phyloP scores from a whole-genome alignment of 2,113 vertebrate species.

The Dolichallabes microphthalmus region DNA sequence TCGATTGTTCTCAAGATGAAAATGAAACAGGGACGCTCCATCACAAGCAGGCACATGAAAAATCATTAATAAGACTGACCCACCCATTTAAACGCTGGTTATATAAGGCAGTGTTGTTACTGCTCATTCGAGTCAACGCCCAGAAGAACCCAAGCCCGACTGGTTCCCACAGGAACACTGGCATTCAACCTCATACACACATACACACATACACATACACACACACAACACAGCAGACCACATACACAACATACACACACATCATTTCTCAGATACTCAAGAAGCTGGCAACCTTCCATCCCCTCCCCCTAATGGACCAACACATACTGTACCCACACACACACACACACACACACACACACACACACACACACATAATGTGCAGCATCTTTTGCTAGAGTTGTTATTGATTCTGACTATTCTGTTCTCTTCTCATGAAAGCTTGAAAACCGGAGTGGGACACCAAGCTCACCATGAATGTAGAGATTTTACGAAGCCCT shows the following conservation, averaged over 20 bases:
- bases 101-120: neutral
- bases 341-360: neutral
- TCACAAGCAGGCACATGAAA: neutral
- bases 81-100: conserved; percentile 20
- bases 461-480: neutral
- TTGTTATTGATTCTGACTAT: neutral
- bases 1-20: neutral
- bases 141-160: conserved; percentile 14
- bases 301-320: neutral
- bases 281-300: conserved; percentile 22
- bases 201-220: conserved; percentile 17
- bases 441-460: neutral
- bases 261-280: conserved; percentile 25
- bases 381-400: neutral
- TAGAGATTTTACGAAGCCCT: neutral
- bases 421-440: neutral
- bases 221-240: conserved; percentile 22
- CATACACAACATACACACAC: conserved; percentile 15
- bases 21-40: conserved; percentile 3
- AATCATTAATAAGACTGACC: neutral
- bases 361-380: neutral
- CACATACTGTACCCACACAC: neutral
- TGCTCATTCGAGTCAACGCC: conserved; percentile 19
- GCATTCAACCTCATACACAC: conserved; percentile 9
- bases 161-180: conserved; percentile 39